Evolutionary conservation across 2,888 invertebrate genomes (phyloP).

Genomic region (Parnassius apollo): DNA sequence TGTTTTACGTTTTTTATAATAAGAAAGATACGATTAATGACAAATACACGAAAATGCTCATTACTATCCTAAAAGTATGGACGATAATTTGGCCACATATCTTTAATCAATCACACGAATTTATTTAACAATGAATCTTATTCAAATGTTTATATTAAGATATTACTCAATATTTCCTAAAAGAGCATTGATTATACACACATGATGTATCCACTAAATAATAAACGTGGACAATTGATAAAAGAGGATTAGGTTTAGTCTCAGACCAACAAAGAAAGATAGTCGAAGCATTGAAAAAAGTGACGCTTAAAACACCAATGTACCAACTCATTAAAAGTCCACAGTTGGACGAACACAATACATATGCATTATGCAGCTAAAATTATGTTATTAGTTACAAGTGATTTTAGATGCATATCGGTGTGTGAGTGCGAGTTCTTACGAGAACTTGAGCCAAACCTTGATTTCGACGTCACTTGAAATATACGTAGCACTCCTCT

Average conservation of each 20-base stretch:
- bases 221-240: background rate
- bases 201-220: background rate
- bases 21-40: conserved; percentile 27
- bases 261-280: background rate
- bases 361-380: too few relatives aligned
- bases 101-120: conserved; percentile 36
- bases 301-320: background rate
- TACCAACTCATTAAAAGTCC: too few relatives aligned
- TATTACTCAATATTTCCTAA: too few relatives aligned
- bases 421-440: too few relatives aligned
- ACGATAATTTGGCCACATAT: conserved; percentile 79
- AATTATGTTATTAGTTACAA: too few relatives aligned
- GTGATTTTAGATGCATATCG: too few relatives aligned
- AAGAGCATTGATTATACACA: too few relatives aligned
- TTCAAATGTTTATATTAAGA: background rate
- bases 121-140: conserved; percentile 8
- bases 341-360: too few relatives aligned
- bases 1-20: too few relatives aligned
- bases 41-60: conserved; percentile 33
- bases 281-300: background rate
- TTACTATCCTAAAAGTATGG: conserved; percentile 51
- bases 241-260: background rate
- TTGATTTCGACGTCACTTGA: too few relatives aligned
- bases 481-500: too few relatives aligned
- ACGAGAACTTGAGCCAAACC: too few relatives aligned